phyloP scores from a whole-genome alignment of 2,888 invertebrate genomes.

The Pasiphila rectangulata region DNA sequence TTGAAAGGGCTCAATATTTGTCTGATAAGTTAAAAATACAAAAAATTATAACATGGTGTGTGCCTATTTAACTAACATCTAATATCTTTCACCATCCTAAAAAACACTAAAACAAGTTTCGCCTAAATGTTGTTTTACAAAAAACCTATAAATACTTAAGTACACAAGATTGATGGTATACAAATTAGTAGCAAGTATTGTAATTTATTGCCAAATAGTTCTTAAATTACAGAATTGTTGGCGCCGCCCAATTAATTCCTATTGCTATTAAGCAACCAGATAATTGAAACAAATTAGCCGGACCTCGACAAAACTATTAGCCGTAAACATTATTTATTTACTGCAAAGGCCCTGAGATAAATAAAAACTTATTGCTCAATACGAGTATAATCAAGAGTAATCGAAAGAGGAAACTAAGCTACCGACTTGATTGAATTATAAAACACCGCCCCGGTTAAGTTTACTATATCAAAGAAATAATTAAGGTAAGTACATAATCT shows the following conservation, averaged over 20 bases:
- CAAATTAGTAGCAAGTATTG: too few relatives aligned
- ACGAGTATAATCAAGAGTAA: conserved; percentile 29
- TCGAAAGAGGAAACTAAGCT: conserved; percentile 32
- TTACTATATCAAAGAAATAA: conserved; percentile 1
- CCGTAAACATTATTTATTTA: conserved; percentile 18
- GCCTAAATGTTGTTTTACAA: too few relatives aligned
- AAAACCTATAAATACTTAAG: too few relatives aligned
- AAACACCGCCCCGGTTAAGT: conserved; percentile 28
- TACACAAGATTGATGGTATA: too few relatives aligned
- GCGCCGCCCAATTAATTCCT: conserved; percentile 6
- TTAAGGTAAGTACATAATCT: too few relatives aligned
- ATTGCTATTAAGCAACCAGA: conserved; percentile 14
- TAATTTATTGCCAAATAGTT: conserved; percentile 3
- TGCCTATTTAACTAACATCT: too few relatives aligned
- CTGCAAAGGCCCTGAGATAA: conserved; percentile 18
- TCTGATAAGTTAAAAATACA: too few relatives aligned
- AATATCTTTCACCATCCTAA: too few relatives aligned
- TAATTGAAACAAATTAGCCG: conserved; percentile 22
- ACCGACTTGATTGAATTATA: conserved; percentile 29
- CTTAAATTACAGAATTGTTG: background rate
- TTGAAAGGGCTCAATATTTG: too few relatives aligned
- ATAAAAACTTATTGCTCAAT: conserved; percentile 31
- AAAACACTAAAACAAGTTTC: too few relatives aligned
- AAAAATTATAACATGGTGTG: too few relatives aligned
- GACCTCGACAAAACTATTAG: conserved; percentile 19